Base-by-base conservation (phyloP, 2,888 invertebrate species). In the Hofmannophila pseudospretella region DNA sequence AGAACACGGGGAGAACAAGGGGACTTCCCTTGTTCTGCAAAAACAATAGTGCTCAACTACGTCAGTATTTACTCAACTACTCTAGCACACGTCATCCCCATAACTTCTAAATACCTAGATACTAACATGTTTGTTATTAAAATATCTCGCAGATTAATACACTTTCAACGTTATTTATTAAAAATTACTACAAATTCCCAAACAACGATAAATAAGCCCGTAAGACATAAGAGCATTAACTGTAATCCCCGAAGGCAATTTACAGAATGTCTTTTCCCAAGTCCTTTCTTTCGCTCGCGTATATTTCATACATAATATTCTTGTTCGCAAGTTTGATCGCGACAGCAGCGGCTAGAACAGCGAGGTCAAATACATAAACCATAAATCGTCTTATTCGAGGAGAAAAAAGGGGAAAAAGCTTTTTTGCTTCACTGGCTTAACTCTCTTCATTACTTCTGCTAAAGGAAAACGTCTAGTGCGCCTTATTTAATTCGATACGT, bases 361-460 rank as follows among this genome's bases (percentile, higher is more conserved):
- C 68, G 73, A 76, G 77, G 77, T 74, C 75, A 71, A 72, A 74
- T 63, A 75, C 65, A 76, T 73, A 73, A 76, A 67, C 72, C 62
- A 74, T 77, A 77, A 78, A 78, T 77, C 62, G 66, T 66, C 64
- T 65, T 59, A 57, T 59, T 66, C 47, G 56, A 59, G 58, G 54
- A 64, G 63, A 69, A 71, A 69, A 67, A 60, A 60, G 55, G 58
- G 57, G 61, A 66, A 72, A 64, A 62, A 54, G 49, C 51, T 58
- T 67, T 64, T 68, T 62, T 66, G 59, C 65, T 58, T 56, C 54
- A 65, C 52, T 63, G 63, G 62, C 68, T 63, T 58, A 67, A 64
- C 58, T 64, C 58, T 62, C 65, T 74, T 73, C 66, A 68, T 73
- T 70, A 70, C 16, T 69, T 65, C 53, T 63, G 60, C 61, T 54